These are phyloP conservation scores for Caradrina clavipalpis DNA, from an alignment of 2,888 invertebrate genomes.

Conservation along the genomic window DNA sequence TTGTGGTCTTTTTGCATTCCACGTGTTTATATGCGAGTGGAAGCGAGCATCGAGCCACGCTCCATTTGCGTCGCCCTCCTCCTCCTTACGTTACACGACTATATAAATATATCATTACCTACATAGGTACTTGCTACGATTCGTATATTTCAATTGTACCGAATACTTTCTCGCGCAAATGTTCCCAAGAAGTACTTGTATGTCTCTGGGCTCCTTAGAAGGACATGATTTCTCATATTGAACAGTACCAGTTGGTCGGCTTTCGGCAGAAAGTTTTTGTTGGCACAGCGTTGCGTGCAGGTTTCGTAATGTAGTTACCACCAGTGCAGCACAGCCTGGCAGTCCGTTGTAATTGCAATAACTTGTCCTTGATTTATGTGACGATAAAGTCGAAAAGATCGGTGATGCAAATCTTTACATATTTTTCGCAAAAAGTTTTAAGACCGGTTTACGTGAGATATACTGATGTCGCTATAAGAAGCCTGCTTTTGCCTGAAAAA, in stretches of 20 bases:
- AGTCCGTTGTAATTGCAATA: slow-evolving; percentile 72
- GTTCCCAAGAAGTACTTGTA: slow-evolving; percentile 70
- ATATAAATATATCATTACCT: slow-evolving; percentile 61
- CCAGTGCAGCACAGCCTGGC: slow-evolving; percentile 48
- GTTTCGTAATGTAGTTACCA: slow-evolving; percentile 76
- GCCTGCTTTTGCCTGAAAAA: slow-evolving; percentile 16
- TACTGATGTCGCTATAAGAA: slow-evolving; percentile 35
- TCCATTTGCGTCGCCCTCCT: slow-evolving; percentile 81
- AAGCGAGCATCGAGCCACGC: slow-evolving; percentile 82
- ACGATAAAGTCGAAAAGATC: slow-evolving; percentile 66
- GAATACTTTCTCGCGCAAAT: slow-evolving; percentile 71
- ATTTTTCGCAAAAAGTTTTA: slow-evolving; percentile 56
- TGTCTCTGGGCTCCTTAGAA: slow-evolving; percentile 78
- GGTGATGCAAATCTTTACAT: slow-evolving; percentile 63
- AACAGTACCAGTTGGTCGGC: slow-evolving; percentile 83
- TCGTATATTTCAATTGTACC: slow-evolving; percentile 70
- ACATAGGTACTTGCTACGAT: slow-evolving; percentile 52
- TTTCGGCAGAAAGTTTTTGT: slow-evolving; percentile 86
- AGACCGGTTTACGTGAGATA: slow-evolving; percentile 33
- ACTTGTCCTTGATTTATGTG: slow-evolving; percentile 70
- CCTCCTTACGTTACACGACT: slow-evolving; percentile 71
- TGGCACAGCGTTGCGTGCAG: slow-evolving; percentile 70
- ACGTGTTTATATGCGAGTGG: slow-evolving; percentile 78
- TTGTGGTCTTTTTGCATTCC: slow-evolving; percentile 82
- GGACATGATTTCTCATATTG: slow-evolving; percentile 85